Evolutionary conservation across 2,888 invertebrate species (phyloP), one percentile per base, ranked within the genome.

Genomic region (Eumacrocentrus americanus): DNA sequence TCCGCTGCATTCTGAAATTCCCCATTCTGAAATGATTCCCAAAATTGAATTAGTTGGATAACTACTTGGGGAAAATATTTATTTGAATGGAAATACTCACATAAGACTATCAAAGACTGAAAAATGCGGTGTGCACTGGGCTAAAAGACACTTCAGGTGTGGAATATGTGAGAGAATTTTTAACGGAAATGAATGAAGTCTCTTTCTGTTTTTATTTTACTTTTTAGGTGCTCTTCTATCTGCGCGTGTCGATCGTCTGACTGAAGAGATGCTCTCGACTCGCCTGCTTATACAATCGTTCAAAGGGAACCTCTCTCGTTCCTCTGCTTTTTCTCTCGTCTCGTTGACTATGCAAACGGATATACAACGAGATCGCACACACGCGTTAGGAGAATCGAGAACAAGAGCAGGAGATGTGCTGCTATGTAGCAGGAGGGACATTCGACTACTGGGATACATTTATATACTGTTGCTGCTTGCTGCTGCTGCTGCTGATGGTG

Each of bases 151-250:
- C 50, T 18, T 16, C 50, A 16, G 29, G n/a, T n/a, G 5, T 42
- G 29, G 37, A 51, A 18, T 34, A 22, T 52, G 53, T 35, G 25
- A 23, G 47, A 47, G 57, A 38, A 56, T 18, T 42, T 42, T 7
- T 18, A 42, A 42, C 42, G 50, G 42, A 37, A 20, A 23, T 7
- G 42, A 40, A 25, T 20, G 42, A 51, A 29, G n/a, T 38, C 34
- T 2, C 47, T 23, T 44, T 14, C 50, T 51, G 52, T 60, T 63
- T 61, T 63, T 67, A 63, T 63, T 62, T 57, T 23, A 52, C 61
- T 62, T 65, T 65, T 66, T 66, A 66, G 52, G 58, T 62, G 63
- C 60, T 56, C 60, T 65, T 68, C 55, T 61, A 44, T 50, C 37
- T 53, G 23, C 44, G 51, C 42, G 18, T 48, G 58, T 52, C 51